These are phyloP conservation scores for Ophonus ardosiacus DNA, from an alignment of 2,888 invertebrate genomes.

Conservation along the genomic window DNA sequence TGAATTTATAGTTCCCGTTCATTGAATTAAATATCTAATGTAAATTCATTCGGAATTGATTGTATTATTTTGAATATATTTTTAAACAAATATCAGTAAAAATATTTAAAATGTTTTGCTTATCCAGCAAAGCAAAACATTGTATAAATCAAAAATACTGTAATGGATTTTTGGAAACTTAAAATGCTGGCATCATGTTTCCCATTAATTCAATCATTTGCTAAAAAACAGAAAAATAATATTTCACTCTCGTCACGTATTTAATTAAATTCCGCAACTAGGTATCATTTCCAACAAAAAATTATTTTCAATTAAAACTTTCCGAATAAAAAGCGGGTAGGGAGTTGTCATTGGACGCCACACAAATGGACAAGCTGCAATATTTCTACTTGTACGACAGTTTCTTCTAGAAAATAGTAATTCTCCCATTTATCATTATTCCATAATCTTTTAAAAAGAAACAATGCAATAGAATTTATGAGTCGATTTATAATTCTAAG, in stretches of 20 bases:
- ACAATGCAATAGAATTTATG: not conserved
- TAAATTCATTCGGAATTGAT: not conserved
- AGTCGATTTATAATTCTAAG: too few species aligned
- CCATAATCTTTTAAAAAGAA: too few species aligned
- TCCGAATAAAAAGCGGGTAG: constrained; percentile 31
- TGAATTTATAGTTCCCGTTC: not conserved
- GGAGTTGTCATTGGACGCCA: constrained; percentile 2
- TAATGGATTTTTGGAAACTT: constrained; percentile 11
- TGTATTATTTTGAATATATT: not conserved
- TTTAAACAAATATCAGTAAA: not conserved
- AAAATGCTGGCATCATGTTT: constrained; percentile 36
- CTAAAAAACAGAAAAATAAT: constrained; percentile 49
- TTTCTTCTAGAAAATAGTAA: not conserved
- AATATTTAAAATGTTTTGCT: not conserved
- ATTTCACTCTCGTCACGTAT: constrained; percentile 46
- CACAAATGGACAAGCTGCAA: not conserved
- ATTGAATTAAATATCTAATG: not conserved
- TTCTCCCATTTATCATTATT: not conserved
- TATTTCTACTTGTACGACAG: not conserved
- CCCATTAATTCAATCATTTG: constrained; percentile 42
- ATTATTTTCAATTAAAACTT: constrained; percentile 59
- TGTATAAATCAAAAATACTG: not conserved
- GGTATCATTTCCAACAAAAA: constrained; percentile 50
- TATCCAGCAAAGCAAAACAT: not conserved
- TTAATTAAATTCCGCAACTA: constrained; percentile 55